phyloP scores from a whole-genome alignment of 2,888 invertebrate genomes.

The Cremastinae sp. region DNA sequence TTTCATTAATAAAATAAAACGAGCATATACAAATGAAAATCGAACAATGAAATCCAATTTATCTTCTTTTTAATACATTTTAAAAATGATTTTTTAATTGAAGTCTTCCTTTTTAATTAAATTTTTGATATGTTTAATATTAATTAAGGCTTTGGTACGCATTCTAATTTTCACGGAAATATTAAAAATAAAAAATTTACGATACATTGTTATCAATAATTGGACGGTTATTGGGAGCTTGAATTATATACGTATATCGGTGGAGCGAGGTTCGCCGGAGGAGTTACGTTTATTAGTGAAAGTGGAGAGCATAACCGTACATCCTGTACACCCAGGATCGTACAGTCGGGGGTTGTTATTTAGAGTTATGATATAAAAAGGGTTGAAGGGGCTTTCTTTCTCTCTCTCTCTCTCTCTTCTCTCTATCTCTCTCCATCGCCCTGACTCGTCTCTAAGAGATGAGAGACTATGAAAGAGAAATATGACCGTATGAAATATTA shows the following conservation, averaged over 20 bases:
- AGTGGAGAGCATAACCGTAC: not conserved
- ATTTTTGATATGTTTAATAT: too few species aligned
- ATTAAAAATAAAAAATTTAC: slow-evolving; percentile 4
- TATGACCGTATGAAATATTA: slow-evolving; percentile 10
- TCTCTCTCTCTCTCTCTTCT: not conserved
- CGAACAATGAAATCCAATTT: too few species aligned
- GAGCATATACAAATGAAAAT: too few species aligned
- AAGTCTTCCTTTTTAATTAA: too few species aligned
- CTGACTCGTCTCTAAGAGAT: not conserved
- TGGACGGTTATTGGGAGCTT: slow-evolving; percentile 23
- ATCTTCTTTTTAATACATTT: too few species aligned
- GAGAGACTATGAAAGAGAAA: slow-evolving; percentile 1
- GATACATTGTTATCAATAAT: slow-evolving; percentile 41
- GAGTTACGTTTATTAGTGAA: slow-evolving; percentile 16
- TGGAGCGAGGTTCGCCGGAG: not conserved
- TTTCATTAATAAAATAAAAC: too few species aligned
- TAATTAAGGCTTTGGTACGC: too few species aligned
- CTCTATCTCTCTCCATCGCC: not conserved
- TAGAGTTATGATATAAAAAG: slow-evolving; percentile 2
- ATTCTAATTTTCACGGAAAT: too few species aligned
- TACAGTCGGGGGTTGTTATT: slow-evolving; percentile 4
- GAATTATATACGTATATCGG: slow-evolving; percentile 6
- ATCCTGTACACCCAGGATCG: slow-evolving; percentile 6
- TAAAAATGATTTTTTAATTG: too few species aligned
- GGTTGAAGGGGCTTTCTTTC: not conserved